Conservation (phyloP, 2,888 invertebrate species). For the Troides aeacus region DNA sequence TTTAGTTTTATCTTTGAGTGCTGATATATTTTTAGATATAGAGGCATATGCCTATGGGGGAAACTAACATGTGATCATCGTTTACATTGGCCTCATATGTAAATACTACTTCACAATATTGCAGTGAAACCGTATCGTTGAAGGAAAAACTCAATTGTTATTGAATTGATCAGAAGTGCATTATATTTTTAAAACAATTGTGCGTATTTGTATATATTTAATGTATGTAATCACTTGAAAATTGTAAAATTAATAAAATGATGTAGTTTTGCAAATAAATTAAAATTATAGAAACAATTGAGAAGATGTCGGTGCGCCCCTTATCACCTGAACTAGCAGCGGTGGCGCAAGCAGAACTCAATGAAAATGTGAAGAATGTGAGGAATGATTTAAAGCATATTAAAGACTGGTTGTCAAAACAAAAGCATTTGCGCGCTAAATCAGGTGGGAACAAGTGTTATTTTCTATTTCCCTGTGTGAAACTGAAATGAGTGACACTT, state of each 20-base stretch:
- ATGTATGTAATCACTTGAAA: too few species aligned
- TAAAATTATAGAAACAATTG: not conserved
- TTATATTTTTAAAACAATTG: not conserved
- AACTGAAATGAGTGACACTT: too few species aligned
- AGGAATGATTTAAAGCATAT: conserved; percentile 66
- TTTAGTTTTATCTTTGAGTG: conserved; percentile 62
- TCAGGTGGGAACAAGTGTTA: conserved; percentile 40
- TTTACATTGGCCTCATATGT: not conserved
- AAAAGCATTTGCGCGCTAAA: conserved; percentile 71
- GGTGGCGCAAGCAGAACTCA: conserved; percentile 67
- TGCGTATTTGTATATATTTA: too few species aligned
- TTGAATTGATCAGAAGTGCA: not conserved
- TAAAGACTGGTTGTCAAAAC: conserved; percentile 75
- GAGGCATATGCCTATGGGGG: not conserved
- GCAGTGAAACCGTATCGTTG: too few species aligned
- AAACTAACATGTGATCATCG: not conserved
- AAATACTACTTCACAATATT: not conserved
- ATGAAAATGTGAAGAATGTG: conserved; percentile 70
- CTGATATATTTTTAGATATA: conserved; percentile 60
- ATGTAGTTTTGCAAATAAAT: too few species aligned
- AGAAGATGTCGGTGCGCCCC: conserved; percentile 42
- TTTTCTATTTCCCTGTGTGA: too few species aligned
- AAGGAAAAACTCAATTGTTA: too few species aligned
- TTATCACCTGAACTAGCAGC: conserved; percentile 45
- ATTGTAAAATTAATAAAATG: too few species aligned